A percentile compares a stretch with the other conserved stretches of the same genome.
These are phyloP conservation scores for Lochmaea capreae DNA, from an alignment of 2,888 invertebrate species.

Conservation along the genomic window DNA sequence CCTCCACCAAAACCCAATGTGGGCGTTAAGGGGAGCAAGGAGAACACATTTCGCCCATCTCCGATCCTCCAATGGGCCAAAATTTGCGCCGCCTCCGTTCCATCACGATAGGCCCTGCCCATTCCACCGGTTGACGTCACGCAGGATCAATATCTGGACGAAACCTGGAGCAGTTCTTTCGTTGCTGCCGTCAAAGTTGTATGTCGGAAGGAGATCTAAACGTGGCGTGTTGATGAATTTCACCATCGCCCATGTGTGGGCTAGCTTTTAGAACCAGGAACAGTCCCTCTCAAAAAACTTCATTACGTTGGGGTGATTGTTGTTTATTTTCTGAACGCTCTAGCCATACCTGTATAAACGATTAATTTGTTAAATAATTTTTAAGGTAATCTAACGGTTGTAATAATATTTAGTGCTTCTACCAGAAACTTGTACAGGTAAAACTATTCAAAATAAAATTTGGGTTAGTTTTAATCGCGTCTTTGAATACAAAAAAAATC, in stretches of 20 bases:
- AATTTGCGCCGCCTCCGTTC: slow-evolving; percentile 46
- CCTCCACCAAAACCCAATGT: slow-evolving; percentile 21
- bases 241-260: slow-evolving; percentile 88
- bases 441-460: slow-evolving; percentile 13
- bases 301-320: slow-evolving; percentile 96
- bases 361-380: slow-evolving; percentile 32
- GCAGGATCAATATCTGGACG: slow-evolving; percentile 62
- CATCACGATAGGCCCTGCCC: slow-evolving; percentile 38
- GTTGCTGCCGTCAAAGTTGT: slow-evolving; percentile 59
- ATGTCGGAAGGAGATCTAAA: slow-evolving; percentile 50
- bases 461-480: not conserved
- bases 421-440: slow-evolving; percentile 38
- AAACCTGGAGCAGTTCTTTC: slow-evolving; percentile 59
- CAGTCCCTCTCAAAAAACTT: slow-evolving; percentile 97
- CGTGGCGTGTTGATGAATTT: slow-evolving; percentile 59
- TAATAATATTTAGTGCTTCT: slow-evolving; percentile 27
- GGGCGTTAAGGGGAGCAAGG: slow-evolving; percentile 45
- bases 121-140: slow-evolving; percentile 60
- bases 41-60: slow-evolving; percentile 49
- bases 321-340: slow-evolving; percentile 65
- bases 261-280: slow-evolving; percentile 96
- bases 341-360: slow-evolving; percentile 45
- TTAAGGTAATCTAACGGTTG: slow-evolving; percentile 8
- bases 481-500: no score
- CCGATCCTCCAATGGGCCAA: slow-evolving; percentile 49